Evolutionary conservation across 2,113 vertebrate species (phyloP).

Genomic region (Tupaia tana): DNA sequence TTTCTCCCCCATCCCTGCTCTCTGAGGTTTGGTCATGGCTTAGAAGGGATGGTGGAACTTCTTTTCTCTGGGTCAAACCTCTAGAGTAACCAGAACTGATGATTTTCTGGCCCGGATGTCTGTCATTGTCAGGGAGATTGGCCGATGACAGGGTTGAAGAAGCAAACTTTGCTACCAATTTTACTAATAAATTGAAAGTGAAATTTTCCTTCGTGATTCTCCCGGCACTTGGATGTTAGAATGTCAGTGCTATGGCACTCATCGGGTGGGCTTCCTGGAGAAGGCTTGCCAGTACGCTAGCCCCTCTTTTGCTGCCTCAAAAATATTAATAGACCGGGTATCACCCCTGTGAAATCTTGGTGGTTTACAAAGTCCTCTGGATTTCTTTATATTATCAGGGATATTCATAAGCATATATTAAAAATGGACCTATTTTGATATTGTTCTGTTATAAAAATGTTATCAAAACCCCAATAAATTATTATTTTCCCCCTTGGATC

Average conservation of each 20-base stretch:
- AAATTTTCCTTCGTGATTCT: not conserved
- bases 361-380: conserved; percentile 56
- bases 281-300: not conserved
- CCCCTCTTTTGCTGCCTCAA: conserved; percentile 67
- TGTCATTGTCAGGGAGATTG: not conserved
- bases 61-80: not conserved
- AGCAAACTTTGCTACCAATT: conserved; percentile 40
- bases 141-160: conserved; percentile 22
- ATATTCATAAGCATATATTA: conserved; percentile 75
- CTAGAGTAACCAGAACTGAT: not conserved
- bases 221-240: not conserved
- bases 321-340: not conserved
- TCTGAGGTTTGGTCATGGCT: not conserved
- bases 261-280: conserved; percentile 44
- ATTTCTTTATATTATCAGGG: conserved; percentile 63
- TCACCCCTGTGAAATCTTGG: conserved; percentile 58
- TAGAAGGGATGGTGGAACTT: not conserved
- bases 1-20: not conserved
- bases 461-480: conserved; percentile 64
- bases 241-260: conserved; percentile 19
- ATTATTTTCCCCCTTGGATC: conserved; percentile 49
- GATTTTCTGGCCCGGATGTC: not conserved
- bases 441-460: conserved; percentile 66
- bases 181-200: conserved; percentile 42
- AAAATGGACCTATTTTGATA: conserved; percentile 74